Evolutionary conservation across 1,140 invertebrate genomes (phyloP), one percentile per base, ranked within the genome.

Genomic region (Cecropterus lyciades): DNA sequence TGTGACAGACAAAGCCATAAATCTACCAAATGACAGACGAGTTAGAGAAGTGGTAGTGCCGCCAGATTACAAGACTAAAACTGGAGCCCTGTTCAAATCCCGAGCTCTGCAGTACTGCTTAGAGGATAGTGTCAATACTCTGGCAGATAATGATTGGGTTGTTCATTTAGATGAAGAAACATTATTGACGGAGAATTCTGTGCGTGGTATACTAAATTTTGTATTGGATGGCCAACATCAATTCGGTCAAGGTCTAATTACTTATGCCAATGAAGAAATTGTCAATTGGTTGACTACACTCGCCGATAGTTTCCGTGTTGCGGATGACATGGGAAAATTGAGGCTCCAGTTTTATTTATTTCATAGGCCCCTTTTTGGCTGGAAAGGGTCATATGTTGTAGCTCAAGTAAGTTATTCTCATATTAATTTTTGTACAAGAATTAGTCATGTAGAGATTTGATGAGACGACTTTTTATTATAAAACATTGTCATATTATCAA

Each of bases 101-200:
- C 94, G 99, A 72, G 98, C 98, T 8, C 90, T 99, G 0, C 99
- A 99, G 84, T 99, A 99, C 87, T 99, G 98, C 82, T 93, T 99
- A 10, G 98, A 99, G 93, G 96, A 97, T 77, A 95, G 95, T 75
- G 95, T 98, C 0, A 99, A 98, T 89, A 95, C 97, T 70, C 87
- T 99, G 10, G 95, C 94, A 14, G 98, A 99, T 78, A 95, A 94
- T 70, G 98, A 99, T 87, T 99, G 98, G 98, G 97, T 99, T 77
- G 98, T 99, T 1, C 99, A 99, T 93, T 93, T 99, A 13, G 99
- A 99, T 87, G 99, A 99, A 93, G 99, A 99, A 91, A 99, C 99
- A 0, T 86, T 99, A 27, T 92, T 99, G 0, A 99, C 98, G 3
- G 97, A 98, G 80, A 98, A 99, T 87, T 96, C 97, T 15, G 95